Conservation (phyloP, 2,113 vertebrate genomes). For the Gambusia affinis region DNA sequence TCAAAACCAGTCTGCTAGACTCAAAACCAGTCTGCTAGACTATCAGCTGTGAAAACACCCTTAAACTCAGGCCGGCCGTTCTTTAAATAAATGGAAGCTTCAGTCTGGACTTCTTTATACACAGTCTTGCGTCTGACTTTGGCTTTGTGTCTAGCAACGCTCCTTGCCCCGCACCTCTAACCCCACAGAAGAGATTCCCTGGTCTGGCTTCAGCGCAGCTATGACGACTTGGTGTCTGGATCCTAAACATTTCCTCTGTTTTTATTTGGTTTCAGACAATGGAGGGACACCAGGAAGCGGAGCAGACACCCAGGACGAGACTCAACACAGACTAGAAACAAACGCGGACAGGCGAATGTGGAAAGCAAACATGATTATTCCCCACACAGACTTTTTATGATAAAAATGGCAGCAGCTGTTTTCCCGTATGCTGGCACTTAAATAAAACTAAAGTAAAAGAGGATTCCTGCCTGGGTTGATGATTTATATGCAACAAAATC, state of each 20-base stretch:
- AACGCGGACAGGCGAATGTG: conserved; percentile 34
- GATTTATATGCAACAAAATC: conserved; percentile 46
- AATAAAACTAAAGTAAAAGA: conserved; percentile 29
- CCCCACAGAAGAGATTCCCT: conserved; percentile 53
- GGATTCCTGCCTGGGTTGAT: conserved; percentile 25
- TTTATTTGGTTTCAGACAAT: conserved; percentile 32
- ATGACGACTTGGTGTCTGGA: conserved; percentile 22
- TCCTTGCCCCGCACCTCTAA: not conserved
- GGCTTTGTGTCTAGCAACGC: not conserved
- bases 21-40: no score
- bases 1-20: no score
- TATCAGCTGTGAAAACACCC: not conserved
- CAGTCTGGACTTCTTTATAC: not conserved
- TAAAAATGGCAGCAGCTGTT: conserved; percentile 40
- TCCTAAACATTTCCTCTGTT: conserved; percentile 22
- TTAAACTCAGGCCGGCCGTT: not conserved
- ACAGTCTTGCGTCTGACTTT: not conserved
- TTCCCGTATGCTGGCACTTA: conserved; percentile 19
- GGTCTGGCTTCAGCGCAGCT: conserved; percentile 7
- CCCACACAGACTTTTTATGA: conserved; percentile 18
- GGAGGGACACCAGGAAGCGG: conserved; percentile 55
- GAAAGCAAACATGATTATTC: conserved; percentile 25
- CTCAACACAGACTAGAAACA: conserved; percentile 51
- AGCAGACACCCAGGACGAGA: conserved; percentile 62
- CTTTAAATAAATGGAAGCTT: not conserved